phyloP scores from a whole-genome alignment of 2,888 invertebrate species.

The Harmothoe impar region DNA sequence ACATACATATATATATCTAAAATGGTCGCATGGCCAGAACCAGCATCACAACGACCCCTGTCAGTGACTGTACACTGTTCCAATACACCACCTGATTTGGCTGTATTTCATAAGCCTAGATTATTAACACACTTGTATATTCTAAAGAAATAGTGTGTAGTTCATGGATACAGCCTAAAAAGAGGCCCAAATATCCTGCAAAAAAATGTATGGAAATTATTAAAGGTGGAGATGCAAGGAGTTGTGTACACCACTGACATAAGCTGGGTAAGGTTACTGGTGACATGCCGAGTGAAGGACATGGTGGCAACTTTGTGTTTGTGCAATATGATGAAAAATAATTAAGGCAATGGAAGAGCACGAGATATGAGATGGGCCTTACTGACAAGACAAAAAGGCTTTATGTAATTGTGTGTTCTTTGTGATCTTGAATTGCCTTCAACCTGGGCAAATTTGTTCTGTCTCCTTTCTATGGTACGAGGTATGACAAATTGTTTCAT shows the following conservation, averaged over 20 bases:
- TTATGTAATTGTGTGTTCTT: conserved; percentile 33
- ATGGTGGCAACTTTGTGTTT: conserved; percentile 55
- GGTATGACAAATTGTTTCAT: conserved; percentile 33
- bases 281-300: conserved; percentile 9
- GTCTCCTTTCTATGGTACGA: conserved; percentile 35
- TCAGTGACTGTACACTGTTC: not conserved
- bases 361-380: not conserved
- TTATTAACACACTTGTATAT: not conserved
- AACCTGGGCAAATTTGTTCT: not conserved
- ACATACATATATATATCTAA: not conserved
- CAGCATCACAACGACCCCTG: not conserved
- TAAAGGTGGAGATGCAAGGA: not conserved
- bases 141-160: not conserved
- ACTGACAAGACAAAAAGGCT: not conserved
- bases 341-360: not conserved
- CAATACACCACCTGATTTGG: not conserved
- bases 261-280: conserved; percentile 7
- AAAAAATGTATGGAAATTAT: not conserved
- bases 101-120: not conserved
- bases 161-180: not conserved
- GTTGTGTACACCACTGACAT: not conserved
- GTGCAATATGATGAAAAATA: conserved; percentile 38
- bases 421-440: not conserved
- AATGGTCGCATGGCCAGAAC: not conserved
- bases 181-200: not conserved